Evolutionary conservation across 1,140 invertebrate genomes (phyloP).

Genomic region (Zaprionus vittiger): DNA sequence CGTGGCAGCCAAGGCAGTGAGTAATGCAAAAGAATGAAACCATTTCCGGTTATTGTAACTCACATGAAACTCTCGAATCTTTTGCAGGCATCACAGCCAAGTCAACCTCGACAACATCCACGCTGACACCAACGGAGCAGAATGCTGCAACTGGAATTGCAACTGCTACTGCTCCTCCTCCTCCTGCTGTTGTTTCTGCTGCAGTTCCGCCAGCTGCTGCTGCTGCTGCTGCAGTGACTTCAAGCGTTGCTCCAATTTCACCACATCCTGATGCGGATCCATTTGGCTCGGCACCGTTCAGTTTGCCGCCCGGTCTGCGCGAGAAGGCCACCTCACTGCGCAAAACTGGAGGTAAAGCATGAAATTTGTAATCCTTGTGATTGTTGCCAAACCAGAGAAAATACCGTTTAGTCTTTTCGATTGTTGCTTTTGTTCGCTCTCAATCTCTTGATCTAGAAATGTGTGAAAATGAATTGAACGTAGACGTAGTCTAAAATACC

Average conservation of each 20-base stretch:
- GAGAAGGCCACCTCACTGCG: conserved; percentile 86
- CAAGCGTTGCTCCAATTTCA: conserved; percentile 38
- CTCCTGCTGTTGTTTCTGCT: conserved; percentile 10
- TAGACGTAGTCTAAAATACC: conserved; percentile 78
- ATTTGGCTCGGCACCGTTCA: conserved; percentile 92
- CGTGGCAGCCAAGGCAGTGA: conserved; percentile 92
- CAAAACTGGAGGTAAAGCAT: conserved; percentile 88
- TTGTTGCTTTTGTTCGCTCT: conserved; percentile 81
- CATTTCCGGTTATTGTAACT: background rate
- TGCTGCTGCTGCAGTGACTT: conserved; percentile 79
- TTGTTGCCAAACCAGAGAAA: conserved; percentile 59
- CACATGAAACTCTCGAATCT: background rate
- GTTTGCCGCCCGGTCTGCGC: conserved; percentile 87
- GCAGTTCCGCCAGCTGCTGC: background rate
- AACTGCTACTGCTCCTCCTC: conserved; percentile 8
- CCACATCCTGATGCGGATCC: conserved; percentile 88
- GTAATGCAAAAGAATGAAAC: conserved; percentile 63
- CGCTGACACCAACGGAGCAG: conserved; percentile 80
- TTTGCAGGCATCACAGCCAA: conserved; percentile 78
- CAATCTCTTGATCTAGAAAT: conserved; percentile 80
- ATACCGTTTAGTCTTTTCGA: conserved; percentile 82
- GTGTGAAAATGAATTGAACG: conserved; percentile 76
- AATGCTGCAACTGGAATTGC: conserved; percentile 22
- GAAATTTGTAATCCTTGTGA: conserved; percentile 75
- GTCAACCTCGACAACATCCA: conserved; percentile 80